Evolutionary conservation across 2,888 invertebrate genomes (phyloP), one percentile per base, ranked within the genome.

Genomic region (Falcaria lacertinaria): DNA sequence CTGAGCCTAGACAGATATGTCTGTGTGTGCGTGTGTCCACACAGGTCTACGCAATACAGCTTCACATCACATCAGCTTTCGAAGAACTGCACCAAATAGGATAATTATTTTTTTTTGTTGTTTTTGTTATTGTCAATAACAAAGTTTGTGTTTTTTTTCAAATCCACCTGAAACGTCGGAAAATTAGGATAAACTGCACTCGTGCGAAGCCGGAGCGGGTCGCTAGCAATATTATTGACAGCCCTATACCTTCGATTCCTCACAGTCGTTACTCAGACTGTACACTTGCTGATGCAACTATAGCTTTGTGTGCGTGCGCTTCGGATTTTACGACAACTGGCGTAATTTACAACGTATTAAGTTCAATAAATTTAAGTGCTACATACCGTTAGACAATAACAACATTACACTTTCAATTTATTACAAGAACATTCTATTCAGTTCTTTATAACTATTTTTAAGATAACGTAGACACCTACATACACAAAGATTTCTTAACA

Each of bases 21-120:
- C 46, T 25, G 47, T 62, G 67, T 69, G 56, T 44, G 58, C 41
- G 39, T 22, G 42, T 57, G 52, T 60, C 46, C 47, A 36, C 47
- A 59, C 47, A 61, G 47, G 63, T 67, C 68, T 71, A 70, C 52
- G 60, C 68, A 54, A 62, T 11, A 28, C 11, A 28, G 11, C 7
- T 28, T 56, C 43, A 75, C 66, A 74, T 48, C 5, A 74, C 71
- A 62, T 28, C 58, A 61, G 58, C 71, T 66, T 56, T 58, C 63
- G 70, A 78, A 77, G 77, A 74, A 76, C 75, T 69, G 53, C 50
- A 52, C 50, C n/a, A n/a, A n/a, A n/a, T n/a, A n/a, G n/a, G n/a
- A n/a, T n/a, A n/a, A n/a, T n/a, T n/a, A n/a, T n/a, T n/a, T n/a
- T n/a, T n/a, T n/a, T n/a, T n/a, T n/a, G n/a, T n/a, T n/a, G n/a